Evolutionary conservation across 2,113 vertebrate genomes (phyloP), one percentile per base, ranked within the genome.

Genomic region (Cyprinodon variegatus): DNA sequence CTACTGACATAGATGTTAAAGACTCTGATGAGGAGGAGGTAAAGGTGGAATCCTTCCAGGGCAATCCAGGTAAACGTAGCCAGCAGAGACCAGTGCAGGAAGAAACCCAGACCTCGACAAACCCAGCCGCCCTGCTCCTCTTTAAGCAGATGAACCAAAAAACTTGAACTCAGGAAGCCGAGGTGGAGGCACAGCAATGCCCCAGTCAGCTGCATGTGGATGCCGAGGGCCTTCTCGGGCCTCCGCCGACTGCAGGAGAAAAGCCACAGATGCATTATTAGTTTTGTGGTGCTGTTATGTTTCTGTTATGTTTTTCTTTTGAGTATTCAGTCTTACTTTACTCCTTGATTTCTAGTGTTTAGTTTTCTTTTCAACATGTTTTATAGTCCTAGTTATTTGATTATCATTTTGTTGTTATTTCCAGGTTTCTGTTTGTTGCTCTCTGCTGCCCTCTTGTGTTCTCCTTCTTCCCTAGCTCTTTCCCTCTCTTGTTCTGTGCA

Each of bases 161-260:
- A 62, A 3, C 83, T 43, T 13, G 74, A 91, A 78, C 94, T 39
- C 85, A 97, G 83, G 93, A 96, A 98, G 83, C 78, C 75, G 11
- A 95, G 50, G 50, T 96, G 97, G 87, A 97, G 93, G 81, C 95
- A 93, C 59, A 96, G 22, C 77, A 97, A 69, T 3, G 95, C 95
- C 20, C 61, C 46, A 0, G 94, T 72, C 0, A 97, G 91, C 20
- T 97, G 91, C 61, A 95, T 0, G 0, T 97, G 96, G 70, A 94
- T 87, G 29, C 84, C 38, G 1, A 94, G 70, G 11, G 91, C 82
- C 2, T 96, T 92, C 67, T 96, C 94, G 0, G 91, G 80, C 66
- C 92, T 92, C 53, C 83, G 81, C 4, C 88, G 92, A 20, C 94
- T 95, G 66, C 64, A 20, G 53, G 37, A 68, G 65, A 71, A 67